phyloP scores from a whole-genome alignment of 2,797 vertebrate genomes.

The Tamandua tetradactyla region DNA sequence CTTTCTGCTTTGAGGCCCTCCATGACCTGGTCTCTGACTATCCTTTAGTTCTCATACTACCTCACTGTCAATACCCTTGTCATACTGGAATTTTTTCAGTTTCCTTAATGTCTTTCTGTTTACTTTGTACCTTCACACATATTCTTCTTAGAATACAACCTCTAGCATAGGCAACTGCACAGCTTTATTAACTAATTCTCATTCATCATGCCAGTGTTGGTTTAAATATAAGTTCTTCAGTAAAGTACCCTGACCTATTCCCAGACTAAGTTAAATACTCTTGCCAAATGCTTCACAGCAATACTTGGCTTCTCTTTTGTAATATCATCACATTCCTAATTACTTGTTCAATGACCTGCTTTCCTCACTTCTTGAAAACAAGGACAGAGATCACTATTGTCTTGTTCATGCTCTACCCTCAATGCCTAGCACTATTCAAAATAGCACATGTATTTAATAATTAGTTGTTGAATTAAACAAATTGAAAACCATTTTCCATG shows the following conservation, averaged over 20 bases:
- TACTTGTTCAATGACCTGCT: background rate
- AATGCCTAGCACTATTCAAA: background rate
- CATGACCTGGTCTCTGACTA: background rate
- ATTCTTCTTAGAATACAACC: background rate
- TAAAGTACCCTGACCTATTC: background rate
- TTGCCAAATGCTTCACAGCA: background rate
- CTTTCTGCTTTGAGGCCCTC: background rate
- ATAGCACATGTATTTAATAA: slow-evolving; percentile 7
- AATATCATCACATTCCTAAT: slow-evolving; percentile 6
- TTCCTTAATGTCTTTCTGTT: background rate
- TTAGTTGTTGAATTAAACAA: slow-evolving; percentile 5
- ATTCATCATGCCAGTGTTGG: background rate
- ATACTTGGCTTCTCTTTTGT: background rate
- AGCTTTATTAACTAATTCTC: background rate
- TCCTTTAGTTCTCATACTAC: background rate
- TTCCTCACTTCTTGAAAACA: background rate
- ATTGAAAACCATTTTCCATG: slow-evolving; percentile 14
- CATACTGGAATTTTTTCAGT: background rate
- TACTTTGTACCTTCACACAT: background rate
- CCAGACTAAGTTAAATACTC: background rate
- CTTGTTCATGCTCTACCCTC: background rate
- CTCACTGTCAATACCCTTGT: background rate
- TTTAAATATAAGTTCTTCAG: background rate
- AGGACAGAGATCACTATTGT: background rate
- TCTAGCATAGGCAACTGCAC: background rate